Evolutionary conservation across 2,888 invertebrate genomes (phyloP).

Genomic region (Calliscelio sp.): DNA sequence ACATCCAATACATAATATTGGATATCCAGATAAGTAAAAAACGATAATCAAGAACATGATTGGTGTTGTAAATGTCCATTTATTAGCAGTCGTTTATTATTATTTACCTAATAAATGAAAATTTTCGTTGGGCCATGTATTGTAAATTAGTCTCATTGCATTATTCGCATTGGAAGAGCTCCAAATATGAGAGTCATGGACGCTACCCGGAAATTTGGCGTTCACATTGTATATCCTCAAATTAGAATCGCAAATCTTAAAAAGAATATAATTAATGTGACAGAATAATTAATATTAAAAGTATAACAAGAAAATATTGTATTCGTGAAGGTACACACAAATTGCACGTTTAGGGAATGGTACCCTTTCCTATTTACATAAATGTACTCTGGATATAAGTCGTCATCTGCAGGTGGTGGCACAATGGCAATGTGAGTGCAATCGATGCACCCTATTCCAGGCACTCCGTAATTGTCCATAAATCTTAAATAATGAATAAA

Average conservation of each 20-base stretch:
- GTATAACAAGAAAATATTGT: neutral
- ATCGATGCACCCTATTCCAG: slow-evolving; percentile 37
- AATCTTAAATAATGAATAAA: neutral
- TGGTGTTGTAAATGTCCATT: too few species aligned
- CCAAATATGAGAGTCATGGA: slow-evolving; percentile 16
- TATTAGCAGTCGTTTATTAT: too few species aligned
- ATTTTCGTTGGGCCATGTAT: neutral
- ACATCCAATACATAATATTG: neutral
- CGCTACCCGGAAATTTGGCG: slow-evolving; percentile 13
- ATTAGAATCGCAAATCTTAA: slow-evolving; percentile 14
- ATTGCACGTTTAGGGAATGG: slow-evolving; percentile 18
- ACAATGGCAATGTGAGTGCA: slow-evolving; percentile 37
- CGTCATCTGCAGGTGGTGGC: slow-evolving; percentile 2
- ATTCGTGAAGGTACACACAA: neutral
- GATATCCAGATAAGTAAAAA: neutral
- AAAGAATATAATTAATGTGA: neutral
- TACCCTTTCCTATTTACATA: slow-evolving; percentile 25
- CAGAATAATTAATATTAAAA: too few species aligned
- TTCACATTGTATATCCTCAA: slow-evolving; percentile 4
- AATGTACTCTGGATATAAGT: slow-evolving; percentile 8
- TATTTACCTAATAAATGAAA: slow-evolving; percentile 22
- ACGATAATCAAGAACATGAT: too few species aligned
- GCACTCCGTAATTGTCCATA: slow-evolving; percentile 13
- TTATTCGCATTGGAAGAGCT: neutral
- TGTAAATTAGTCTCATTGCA: neutral